A percentile compares a stretch with the other conserved stretches of the same genome.
phyloP scores from a whole-genome alignment of 2,888 invertebrate genomes.

The Himalopsyche tibetana region DNA sequence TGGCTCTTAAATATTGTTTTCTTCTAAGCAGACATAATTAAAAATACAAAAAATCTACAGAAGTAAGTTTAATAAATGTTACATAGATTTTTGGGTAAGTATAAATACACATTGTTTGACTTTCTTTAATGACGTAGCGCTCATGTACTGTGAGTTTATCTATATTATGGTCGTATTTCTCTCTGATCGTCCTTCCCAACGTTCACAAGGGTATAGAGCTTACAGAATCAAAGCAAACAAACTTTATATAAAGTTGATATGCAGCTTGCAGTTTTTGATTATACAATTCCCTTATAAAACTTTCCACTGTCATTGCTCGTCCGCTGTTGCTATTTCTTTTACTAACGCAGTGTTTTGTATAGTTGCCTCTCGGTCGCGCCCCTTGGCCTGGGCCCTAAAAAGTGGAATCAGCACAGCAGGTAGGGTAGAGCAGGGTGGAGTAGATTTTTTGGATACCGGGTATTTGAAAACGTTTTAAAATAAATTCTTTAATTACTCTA shows the following conservation, averaged over 20 bases:
- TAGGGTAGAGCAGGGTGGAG: slow-evolving; percentile 49
- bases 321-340: slow-evolving; percentile 40
- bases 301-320: slow-evolving; percentile 59
- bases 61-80: too few relatives aligned
- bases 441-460: slow-evolving; percentile 44
- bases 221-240: neutral
- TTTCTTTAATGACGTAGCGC: neutral
- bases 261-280: neutral
- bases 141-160: neutral
- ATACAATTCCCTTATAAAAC: slow-evolving; percentile 46
- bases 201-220: neutral
- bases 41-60: too few relatives aligned
- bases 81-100: too few relatives aligned
- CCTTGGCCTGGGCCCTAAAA: slow-evolving; percentile 47
- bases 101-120: neutral
- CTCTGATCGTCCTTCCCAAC: slow-evolving; percentile 12
- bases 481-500: too few relatives aligned
- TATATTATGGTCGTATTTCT: slow-evolving; percentile 32
- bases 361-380: slow-evolving; percentile 47
- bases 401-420: slow-evolving; percentile 58
- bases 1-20: too few relatives aligned
- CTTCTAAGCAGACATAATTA: too few relatives aligned
- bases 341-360: neutral
- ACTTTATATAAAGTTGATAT: neutral
- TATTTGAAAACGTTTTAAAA: neutral